Base-by-base conservation (phyloP, 2,797 vertebrate species). In the Sebastes wilsoni region DNA sequence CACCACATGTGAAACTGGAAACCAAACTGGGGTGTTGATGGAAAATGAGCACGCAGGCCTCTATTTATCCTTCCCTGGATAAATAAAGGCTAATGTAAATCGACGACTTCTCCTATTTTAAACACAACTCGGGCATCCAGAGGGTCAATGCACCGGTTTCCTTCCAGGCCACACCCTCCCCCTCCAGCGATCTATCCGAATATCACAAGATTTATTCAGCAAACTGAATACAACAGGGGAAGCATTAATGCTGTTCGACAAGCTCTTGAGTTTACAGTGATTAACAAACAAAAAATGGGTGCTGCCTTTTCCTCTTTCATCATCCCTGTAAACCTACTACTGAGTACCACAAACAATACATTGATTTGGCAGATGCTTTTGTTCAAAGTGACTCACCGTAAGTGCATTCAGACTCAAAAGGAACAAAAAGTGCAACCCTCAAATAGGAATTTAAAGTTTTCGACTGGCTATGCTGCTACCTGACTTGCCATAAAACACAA, bases 171-270 rank as follows among this genome's bases (percentile, higher is more conserved):
- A 68, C 68, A 11, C 79, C 81, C 73, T 38, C 52, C 55, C 54
- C 59, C 72, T 38, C 7, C 46, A 52, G 81, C 56, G 52, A 46
- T 84, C 72, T 52, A 20, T 66, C 55, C 2, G 4, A 81, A 46
- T 79, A 85, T 84, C 84, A 54, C 23, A 5, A 65, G 66, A 59
- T 75, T 83, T 25, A 58, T 80, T 69, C 77, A 70, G 16, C 49
- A 22, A 34, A 58, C 32, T 65, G 36, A 72, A 78, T 68, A 64
- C 80, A 80, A 72, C 67, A 69, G 75, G 56, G 72, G 72, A 83
- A 22, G 56, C 59, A 71, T 80, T 60, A 62, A 76, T 74, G 80
- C 72, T 36, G 84, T 71, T 65, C 49, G 83, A 86, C 75, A 71
- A 81, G 74, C 20, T 87, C 68, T 42, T 61, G 30, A 52, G 60